phyloP scores from a whole-genome alignment of 2,113 vertebrate genomes.

The Mellivora capensis region DNA sequence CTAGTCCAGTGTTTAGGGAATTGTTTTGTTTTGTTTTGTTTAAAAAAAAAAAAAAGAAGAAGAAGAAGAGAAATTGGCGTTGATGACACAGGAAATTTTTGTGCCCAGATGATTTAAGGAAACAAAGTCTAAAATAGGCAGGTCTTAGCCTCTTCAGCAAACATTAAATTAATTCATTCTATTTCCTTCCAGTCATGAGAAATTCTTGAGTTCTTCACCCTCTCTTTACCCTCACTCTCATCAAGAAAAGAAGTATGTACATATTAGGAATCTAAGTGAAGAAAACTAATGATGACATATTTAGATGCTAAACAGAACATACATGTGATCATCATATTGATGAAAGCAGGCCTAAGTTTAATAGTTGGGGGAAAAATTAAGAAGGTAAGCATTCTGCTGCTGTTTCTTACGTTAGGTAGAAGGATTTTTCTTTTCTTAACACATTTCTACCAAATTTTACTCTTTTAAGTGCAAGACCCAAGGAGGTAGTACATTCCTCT shows the following conservation, averaged over 20 bases:
- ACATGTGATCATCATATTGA: not conserved
- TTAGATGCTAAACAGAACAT: not conserved
- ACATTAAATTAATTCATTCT: conserved; percentile 34
- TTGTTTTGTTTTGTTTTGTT: conserved; percentile 35
- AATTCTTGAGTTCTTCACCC: conserved; percentile 4
- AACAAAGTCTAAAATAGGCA: conserved; percentile 52
- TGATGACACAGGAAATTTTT: conserved; percentile 3
- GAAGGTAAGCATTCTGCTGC: not conserved
- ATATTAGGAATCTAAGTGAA: not conserved
- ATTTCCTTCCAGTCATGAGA: conserved; percentile 44
- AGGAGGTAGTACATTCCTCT: not conserved
- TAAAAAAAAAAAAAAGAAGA: not conserved
- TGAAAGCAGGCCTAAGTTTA: not conserved
- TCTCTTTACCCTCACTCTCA: not conserved
- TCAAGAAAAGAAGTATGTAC: not conserved
- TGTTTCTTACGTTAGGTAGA: not conserved
- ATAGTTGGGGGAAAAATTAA: not conserved
- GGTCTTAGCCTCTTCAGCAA: conserved; percentile 35
- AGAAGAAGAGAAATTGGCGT: not conserved
- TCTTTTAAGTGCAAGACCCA: not conserved
- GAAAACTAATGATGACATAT: not conserved
- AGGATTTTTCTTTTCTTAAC: not conserved
- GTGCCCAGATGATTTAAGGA: conserved; percentile 28
- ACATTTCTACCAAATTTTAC: not conserved
- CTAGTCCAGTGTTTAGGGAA: conserved; percentile 12